Conservation (phyloP, 2,797 vertebrate species). For the Takifugu ocellatus region DNA sequence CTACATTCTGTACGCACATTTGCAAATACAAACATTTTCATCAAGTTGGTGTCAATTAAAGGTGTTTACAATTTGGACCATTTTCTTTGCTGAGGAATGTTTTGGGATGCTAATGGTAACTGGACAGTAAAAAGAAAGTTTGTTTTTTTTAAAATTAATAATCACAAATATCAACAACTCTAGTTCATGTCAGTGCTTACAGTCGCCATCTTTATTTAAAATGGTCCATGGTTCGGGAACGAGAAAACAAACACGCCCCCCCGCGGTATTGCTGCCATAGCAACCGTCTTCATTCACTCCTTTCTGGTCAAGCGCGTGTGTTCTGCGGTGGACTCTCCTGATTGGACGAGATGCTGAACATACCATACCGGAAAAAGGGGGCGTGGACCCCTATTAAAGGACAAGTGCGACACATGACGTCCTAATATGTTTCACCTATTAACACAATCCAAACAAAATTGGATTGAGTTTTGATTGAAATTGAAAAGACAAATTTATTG, state of each 20-base stretch:
- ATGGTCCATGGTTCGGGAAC: background rate
- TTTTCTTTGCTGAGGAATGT: no score
- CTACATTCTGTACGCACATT: constrained; percentile 61
- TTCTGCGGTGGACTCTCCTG: constrained; percentile 73
- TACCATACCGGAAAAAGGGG: constrained; percentile 34
- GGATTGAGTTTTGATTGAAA: no score
- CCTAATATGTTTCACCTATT: background rate
- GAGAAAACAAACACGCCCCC: constrained; percentile 14
- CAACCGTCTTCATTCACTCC: constrained; percentile 60
- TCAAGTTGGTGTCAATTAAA: constrained; percentile 62
- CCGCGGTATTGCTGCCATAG: constrained; percentile 57
- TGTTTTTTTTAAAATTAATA: background rate
- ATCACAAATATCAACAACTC: no score
- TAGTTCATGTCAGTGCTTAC: background rate
- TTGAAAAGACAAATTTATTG: no score
- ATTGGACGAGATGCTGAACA: constrained; percentile 63
- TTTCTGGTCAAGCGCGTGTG: constrained; percentile 38
- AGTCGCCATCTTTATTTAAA: background rate
- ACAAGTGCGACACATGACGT: constrained; percentile 1
- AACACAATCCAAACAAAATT: no score
- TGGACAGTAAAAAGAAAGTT: background rate
- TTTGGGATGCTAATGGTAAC: no score
- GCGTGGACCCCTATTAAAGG: constrained; percentile 20
- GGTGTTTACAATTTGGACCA: constrained; percentile 50
- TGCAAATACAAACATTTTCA: constrained; percentile 45